phyloP scores from a whole-genome alignment of 2,888 invertebrate genomes.

The Meghimatium bilineatum region DNA sequence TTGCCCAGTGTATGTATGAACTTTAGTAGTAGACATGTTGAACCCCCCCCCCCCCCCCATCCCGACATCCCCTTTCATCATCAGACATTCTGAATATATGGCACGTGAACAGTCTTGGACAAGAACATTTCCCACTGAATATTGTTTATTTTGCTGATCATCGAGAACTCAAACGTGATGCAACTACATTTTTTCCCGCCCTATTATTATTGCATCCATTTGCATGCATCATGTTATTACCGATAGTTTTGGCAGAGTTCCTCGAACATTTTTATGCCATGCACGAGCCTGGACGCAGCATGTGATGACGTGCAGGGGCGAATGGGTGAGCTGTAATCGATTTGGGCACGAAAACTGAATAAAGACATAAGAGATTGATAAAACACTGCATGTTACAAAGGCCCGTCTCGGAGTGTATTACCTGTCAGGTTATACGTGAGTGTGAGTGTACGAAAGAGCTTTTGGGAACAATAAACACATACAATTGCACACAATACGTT shows the following conservation, averaged over 20 bases:
- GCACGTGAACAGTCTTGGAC: background rate
- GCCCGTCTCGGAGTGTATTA: too few species aligned
- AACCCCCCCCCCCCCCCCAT: too few species aligned
- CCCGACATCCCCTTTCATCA: too few species aligned
- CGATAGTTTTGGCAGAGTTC: background rate
- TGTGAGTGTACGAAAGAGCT: too few species aligned
- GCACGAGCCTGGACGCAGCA: background rate
- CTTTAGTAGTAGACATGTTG: too few species aligned
- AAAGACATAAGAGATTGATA: background rate
- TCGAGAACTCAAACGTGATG: background rate
- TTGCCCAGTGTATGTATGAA: too few species aligned
- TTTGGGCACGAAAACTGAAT: background rate
- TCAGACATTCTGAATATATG: slow-evolving; percentile 5
- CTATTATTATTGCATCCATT: background rate
- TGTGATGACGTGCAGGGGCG: background rate
- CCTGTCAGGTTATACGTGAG: too few species aligned
- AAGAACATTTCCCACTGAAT: background rate
- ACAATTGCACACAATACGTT: too few species aligned
- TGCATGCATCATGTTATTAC: background rate
- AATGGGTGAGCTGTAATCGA: slow-evolving; percentile 1
- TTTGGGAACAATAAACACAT: too few species aligned
- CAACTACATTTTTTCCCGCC: background rate
- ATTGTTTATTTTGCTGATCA: slow-evolving; percentile 16
- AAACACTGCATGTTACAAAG: too few species aligned
- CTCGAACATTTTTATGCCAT: background rate